Percentiles rank a stretch among this genome's conserved stretches.
phyloP scores from a whole-genome alignment of 2,113 vertebrate genomes.

The Cyanoliseus patagonus region DNA sequence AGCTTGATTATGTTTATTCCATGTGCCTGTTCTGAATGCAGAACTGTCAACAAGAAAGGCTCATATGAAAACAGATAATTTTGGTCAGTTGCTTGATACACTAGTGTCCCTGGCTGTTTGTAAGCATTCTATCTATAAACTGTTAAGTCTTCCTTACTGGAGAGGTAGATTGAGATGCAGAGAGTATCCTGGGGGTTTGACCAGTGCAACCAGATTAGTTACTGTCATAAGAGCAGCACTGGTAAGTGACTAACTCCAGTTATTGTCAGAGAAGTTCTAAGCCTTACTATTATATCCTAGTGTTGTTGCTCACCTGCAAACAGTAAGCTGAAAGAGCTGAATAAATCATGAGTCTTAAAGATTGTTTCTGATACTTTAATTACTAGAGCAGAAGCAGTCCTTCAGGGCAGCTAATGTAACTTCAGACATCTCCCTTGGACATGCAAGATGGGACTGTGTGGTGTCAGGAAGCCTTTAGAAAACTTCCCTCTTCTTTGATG shows the following conservation, averaged over 20 bases:
- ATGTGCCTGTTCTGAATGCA: slow-evolving; percentile 50
- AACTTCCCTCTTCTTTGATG: background rate
- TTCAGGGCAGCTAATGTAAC: background rate
- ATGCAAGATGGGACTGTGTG: background rate
- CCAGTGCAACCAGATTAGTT: background rate
- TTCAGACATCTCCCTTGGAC: background rate
- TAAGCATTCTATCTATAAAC: background rate
- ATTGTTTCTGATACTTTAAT: background rate
- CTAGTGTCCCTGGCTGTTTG: background rate
- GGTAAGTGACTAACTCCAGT: background rate
- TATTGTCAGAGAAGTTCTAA: background rate
- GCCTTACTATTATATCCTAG: background rate
- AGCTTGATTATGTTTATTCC: slow-evolving; percentile 68
- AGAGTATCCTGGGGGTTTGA: background rate
- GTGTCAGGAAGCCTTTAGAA: background rate
- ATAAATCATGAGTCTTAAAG: background rate
- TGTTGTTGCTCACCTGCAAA: background rate
- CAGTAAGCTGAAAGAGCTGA: background rate
- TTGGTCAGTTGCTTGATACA: background rate
- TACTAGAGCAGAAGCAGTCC: background rate
- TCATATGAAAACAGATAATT: background rate
- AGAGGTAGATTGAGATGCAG: background rate
- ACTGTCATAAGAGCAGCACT: background rate
- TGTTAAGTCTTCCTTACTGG: background rate
- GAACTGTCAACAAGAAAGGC: background rate